phyloP scores from a whole-genome alignment of 1,140 invertebrate genomes.

The Aphelinus certus region DNA sequence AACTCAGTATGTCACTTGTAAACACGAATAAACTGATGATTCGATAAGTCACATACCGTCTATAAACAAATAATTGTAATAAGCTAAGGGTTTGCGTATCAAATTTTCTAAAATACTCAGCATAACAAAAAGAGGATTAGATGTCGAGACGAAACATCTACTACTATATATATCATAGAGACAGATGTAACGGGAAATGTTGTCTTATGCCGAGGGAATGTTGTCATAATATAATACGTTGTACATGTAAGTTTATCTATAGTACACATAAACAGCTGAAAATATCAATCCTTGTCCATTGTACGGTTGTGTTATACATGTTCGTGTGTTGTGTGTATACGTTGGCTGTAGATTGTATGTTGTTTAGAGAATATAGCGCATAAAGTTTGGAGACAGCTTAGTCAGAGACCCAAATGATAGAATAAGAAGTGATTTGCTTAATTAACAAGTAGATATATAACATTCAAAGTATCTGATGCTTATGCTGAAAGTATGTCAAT shows the following conservation, averaged over 20 bases:
- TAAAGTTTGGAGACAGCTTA: constrained; percentile 5
- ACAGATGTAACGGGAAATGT: constrained; percentile 65
- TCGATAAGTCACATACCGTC: background rate
- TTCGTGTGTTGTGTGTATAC: constrained; percentile 22
- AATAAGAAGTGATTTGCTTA: background rate
- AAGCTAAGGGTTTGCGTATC: constrained; percentile 21
- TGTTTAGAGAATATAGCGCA: too few relatives aligned
- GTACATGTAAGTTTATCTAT: too few relatives aligned
- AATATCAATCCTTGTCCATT: constrained; percentile 12
- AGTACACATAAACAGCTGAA: background rate
- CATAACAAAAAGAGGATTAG: constrained; percentile 27
- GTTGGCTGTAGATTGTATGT: constrained; percentile 26
- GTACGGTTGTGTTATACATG: constrained; percentile 14
- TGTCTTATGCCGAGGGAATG: constrained; percentile 43
- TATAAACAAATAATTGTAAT: constrained; percentile 1
- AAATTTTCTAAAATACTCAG: constrained; percentile 24
- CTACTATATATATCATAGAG: constrained; percentile 57
- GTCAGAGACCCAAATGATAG: constrained; percentile 26
- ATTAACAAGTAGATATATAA: too few relatives aligned
- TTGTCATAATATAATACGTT: constrained; percentile 13
- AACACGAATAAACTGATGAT: too few relatives aligned
- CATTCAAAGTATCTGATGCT: constrained; percentile 1
- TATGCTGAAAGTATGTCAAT: constrained; percentile 1
- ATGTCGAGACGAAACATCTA: constrained; percentile 34
- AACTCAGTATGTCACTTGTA: too few relatives aligned